Evolutionary conservation across 23 tunicate genomes (phyloP), one percentile per base, ranked within the genome.

Genomic region (Styela plicata): DNA sequence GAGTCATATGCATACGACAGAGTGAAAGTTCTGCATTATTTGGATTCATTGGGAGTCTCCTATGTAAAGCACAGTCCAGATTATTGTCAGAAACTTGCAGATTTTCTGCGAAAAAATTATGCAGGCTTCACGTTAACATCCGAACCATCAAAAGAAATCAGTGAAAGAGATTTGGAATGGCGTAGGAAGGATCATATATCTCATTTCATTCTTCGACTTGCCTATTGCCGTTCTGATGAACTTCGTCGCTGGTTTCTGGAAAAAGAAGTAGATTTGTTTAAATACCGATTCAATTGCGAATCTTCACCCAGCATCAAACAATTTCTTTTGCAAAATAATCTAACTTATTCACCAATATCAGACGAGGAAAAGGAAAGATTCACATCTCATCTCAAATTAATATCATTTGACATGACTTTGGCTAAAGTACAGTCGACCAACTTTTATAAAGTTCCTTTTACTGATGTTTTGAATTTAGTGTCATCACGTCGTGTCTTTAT

Each of bases 151-250:
- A 87, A 53, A 31, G 92, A 87, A 32, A 67, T 64, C 20, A 80
- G 84, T 44, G 86, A 74, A 23, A 73, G 85, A 25, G 89, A 89
- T 23, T 53, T 92, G 74, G 92, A 92, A 61, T 92, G 97, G 97
- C 74, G 97, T 73, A 68, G 70, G 23, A 80, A 64, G 69, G 97
- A 92, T 84, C 97, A 92, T 44, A 74, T 92, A 24, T 92, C 97
- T 0, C 97, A 92, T 65, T 92, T 92, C 36, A 92, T 92, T 83
- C 83, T 92, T 24, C 79, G 97, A 29, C 88, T 92, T 31, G 97
- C 97, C n/a, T 92, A 92, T 63, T 92, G 91, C 74, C 82, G 92
- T 77, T 92, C 97, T 84, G 98, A 93, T 67, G 98, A 93, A 27
- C 71, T 93, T 30, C 79, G 98, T 3, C 79, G 90, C 18, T 93